Evolutionary conservation across 2,797 vertebrate genomes (phyloP).

Genomic region (Margarornis squamiger): DNA sequence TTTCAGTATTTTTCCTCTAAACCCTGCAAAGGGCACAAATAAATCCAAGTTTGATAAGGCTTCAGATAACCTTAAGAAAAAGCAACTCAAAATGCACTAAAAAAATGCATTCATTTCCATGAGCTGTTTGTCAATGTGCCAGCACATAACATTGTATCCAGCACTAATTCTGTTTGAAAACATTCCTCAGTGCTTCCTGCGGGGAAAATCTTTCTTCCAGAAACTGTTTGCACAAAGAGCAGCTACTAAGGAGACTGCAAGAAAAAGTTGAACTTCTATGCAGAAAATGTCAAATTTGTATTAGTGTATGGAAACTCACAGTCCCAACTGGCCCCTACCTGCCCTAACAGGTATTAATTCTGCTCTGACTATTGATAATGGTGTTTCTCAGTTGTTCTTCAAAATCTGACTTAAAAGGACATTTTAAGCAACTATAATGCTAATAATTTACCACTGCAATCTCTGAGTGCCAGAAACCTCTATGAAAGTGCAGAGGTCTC

Average conservation of each 20-base stretch:
- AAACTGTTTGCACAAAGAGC: not conserved
- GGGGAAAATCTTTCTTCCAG: not conserved
- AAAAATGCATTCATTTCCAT: not conserved
- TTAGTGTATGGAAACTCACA: not conserved
- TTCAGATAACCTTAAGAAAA: not conserved
- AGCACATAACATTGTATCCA: not conserved
- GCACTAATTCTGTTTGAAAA: not conserved
- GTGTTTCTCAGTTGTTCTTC: not conserved
- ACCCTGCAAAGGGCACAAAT: not conserved
- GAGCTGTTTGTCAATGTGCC: not conserved
- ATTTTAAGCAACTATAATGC: not conserved
- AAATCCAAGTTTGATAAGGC: not conserved
- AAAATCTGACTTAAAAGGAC: not conserved
- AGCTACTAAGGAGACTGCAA: not conserved
- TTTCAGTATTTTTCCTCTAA: not conserved
- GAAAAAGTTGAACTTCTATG: not conserved
- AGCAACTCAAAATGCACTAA: not conserved
- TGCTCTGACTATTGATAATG: not conserved
- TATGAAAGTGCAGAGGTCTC: not conserved
- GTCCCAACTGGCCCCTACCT: rapidly evolving
- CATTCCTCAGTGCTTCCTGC: not conserved
- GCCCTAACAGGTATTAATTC: not conserved
- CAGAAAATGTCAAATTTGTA: not conserved
- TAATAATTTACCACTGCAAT: not conserved
- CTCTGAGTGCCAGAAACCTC: not conserved